Base-by-base conservation (phyloP, 1,140 invertebrate species). In the Caerostris extrusa region DNA sequence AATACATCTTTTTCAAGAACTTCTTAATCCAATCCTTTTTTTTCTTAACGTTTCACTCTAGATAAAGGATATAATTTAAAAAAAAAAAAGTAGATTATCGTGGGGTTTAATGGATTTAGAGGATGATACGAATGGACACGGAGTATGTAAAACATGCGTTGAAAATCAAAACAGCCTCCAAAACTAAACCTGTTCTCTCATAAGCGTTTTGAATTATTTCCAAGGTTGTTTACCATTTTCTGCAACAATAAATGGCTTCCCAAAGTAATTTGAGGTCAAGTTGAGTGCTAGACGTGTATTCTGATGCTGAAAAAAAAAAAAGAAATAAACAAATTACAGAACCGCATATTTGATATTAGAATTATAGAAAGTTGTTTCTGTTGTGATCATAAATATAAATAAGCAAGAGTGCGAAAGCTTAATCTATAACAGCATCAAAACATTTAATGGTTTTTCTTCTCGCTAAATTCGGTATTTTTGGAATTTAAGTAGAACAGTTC, bases 141-240 rank as follows among this genome's bases (percentile, higher is more conserved):
- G 14, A 87, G n/a, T 87, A 57, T 87, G 34, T 58, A 87, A 87
- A 87, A 87, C 60, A 87, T 61, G 85, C 57, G 10, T 61, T 12
- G 10, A 87, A 87, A 61, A 50, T 50, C 17, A n/a, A 71, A 69
- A 77, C 87, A 89, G 60, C 87, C 61, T 89, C 61, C 64, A 89
- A 69, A 89, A 89, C 57, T 53, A 89, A 89, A 89, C 87, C 87
- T 89, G 87, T 89, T 89, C 64, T 50, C 64, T 89, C 87, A 89
- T 71, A 89, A 89, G 50, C 87, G 60, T 89, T n/a, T 61, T 56
- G 55, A 71, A 89, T 60, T 55, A 89, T 89, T 89, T 89, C 87
- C 87, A 89, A 89, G 87, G 87, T 19, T 89, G 87, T 89, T 89
- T 71, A 71, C 67, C 60, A 64, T 89, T 89, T 89, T 50, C 87